Conservation (phyloP, 2,797 vertebrate species). For the Bucorvus abyssinicus region DNA sequence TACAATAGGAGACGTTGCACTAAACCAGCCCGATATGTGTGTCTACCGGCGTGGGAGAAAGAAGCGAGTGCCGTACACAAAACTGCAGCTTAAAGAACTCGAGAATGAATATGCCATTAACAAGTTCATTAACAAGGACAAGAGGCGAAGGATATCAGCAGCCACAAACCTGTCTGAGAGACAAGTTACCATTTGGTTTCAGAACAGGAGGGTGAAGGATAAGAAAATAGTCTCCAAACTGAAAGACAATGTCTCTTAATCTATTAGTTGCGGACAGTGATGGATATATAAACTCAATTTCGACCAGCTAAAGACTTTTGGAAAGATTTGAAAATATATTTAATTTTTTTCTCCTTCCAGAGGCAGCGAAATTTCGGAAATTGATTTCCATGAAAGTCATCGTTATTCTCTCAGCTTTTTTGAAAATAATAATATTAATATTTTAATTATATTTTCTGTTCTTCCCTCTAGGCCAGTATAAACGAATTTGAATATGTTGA, state of each 20-base stretch:
- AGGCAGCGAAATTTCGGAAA: constrained; percentile 59
- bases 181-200: constrained; percentile 92
- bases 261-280: constrained; percentile 29
- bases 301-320: constrained; percentile 62
- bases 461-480: constrained; percentile 76
- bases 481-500: constrained; percentile 67
- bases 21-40: constrained; percentile 82
- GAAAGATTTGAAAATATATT: constrained; percentile 80
- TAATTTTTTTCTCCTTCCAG: constrained; percentile 53
- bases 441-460: constrained; percentile 19
- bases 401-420: constrained; percentile 57
- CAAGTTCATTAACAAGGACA: constrained; percentile 99
- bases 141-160: constrained; percentile 88
- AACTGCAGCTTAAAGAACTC: constrained; percentile 90
- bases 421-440: constrained; percentile 51
- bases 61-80: constrained; percentile 86
- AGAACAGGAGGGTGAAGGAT: constrained; percentile 86
- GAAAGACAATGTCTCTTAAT: constrained; percentile 82
- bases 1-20: constrained; percentile 78
- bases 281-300: constrained; percentile 54
- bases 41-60: constrained; percentile 83
- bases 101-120: constrained; percentile 90
- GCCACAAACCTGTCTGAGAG: constrained; percentile 85
- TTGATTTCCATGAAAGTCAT: constrained; percentile 35
- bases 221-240: constrained; percentile 86